Evolutionary conservation across 2,113 vertebrate species (phyloP), one percentile per base, ranked within the genome.

Genomic region (Echinops telfairi): DNA sequence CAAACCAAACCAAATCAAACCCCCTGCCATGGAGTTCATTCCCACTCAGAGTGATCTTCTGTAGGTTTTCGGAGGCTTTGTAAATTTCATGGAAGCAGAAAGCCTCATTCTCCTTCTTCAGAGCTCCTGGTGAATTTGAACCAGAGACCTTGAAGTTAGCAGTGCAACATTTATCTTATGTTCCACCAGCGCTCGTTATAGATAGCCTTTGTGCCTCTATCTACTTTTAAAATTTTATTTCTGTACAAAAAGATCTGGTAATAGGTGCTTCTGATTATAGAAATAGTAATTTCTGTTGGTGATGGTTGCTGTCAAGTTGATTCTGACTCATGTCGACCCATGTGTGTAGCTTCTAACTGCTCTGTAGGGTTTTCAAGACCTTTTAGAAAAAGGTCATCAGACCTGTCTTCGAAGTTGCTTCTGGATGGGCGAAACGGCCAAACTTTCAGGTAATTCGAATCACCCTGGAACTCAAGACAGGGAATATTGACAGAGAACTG

Each of bases 191-290:
- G 47, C 12, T 53, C 47, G 10, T 53, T 53, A 53, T 53, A 53
- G 47, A 53, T 53, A 53, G 47, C 47, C 12, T 53, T 43, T 90
- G 66, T 95, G 70, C 87, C 86, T n/a, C 27, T 82, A 31, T 15
- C 17, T 23, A 82, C 89, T 66, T 27, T 66, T 66, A 29, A 66
- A 66, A 66, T 10, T 25, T 75, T 81, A 22, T 68, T 87, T 92
- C 85, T 47, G 40, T 87, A 0, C 76, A 68, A 83, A 86, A 58
- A 64, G n/a, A 14, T 75, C 94, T 84, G 10, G 23, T 64, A 93
- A 83, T 33, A 36, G 86, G 36, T 83, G 31, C 1, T 79, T 91
- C 43, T 75, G 68, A 68, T 6, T 83, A 47, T 36, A 47, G 1
- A 84, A 86, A 36, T 6, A 70, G 70, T 33, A 71, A 33, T 71